These are phyloP conservation scores for Bombus cullumanus DNA, from an alignment of 1,140 invertebrate species.

Conservation along the genomic window DNA sequence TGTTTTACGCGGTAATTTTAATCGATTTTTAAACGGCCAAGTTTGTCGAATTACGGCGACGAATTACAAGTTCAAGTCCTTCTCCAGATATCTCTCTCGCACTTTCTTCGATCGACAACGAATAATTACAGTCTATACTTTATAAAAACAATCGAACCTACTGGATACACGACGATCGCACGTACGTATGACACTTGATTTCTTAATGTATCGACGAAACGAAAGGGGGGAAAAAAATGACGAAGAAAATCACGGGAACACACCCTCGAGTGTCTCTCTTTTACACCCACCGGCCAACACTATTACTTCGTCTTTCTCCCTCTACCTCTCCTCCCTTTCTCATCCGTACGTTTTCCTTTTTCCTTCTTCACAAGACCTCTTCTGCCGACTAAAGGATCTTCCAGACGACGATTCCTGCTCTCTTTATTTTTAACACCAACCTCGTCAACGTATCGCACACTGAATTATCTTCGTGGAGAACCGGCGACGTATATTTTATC, in stretches of 20 bases:
- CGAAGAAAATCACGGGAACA: conserved; percentile 54
- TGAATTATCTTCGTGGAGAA: background rate
- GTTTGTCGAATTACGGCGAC: conserved; percentile 11
- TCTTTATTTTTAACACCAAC: conserved; percentile 8
- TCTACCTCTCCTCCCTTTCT: conserved; percentile 31
- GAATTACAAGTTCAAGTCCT: conserved; percentile 18
- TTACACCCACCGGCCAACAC: conserved; percentile 54
- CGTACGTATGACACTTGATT: conserved; percentile 37
- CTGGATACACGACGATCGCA: background rate
- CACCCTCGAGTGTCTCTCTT: conserved; percentile 56
- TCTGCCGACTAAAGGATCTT: conserved; percentile 61
- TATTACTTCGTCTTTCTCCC: conserved; percentile 42
- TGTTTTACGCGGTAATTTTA: background rate
- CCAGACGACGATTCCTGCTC: conserved; percentile 54
- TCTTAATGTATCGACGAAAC: conserved; percentile 32
- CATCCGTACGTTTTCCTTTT: conserved; percentile 20
- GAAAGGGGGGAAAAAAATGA: background rate
- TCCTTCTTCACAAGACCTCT: conserved; percentile 33
- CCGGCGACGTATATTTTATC: background rate
- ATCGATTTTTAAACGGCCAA: background rate
- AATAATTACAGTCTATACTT: background rate
- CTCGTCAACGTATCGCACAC: background rate
- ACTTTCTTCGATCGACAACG: conserved; percentile 31
- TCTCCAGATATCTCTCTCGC: conserved; percentile 2
- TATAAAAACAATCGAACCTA: conserved; percentile 12